Base-by-base conservation (phyloP, 2,113 vertebrate species). In the Pongo pygmaeus region DNA sequence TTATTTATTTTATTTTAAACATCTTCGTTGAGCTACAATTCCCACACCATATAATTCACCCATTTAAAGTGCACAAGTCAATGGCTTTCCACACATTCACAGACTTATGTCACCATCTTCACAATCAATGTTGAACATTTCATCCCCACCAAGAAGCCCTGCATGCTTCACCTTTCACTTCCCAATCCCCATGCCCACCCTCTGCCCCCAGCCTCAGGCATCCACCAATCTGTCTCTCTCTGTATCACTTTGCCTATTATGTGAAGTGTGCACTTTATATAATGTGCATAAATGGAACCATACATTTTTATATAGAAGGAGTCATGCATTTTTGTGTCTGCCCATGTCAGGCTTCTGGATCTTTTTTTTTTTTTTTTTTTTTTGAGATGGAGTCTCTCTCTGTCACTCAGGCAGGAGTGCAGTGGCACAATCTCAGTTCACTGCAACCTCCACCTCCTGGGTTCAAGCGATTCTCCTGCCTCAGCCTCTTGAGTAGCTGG, bases 11-110 rank as follows among this genome's bases (percentile, higher is more conserved):
- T 30, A 27, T 83, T 67, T 38, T 48, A 38, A 89, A 46, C 38
- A 48, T 48, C 38, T 43, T 32, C 48, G 11, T 35, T 38, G 13
- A 32, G 35, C 2, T 18, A 22, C 17, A 9, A 59, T 12, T 30
- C 40, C 61, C 0, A 3, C 3, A 0, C 8, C 35, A 13, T 16
- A 35, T 23, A 46, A 23, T 30, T 32, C 23, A 32, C 6, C 23
- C 55, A 30, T 6, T 30, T n/a, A 43, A 32, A 55, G 23, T 12
- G 5, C 4, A n/a, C 30, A 32, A 8, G 17, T 8, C 40, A 14
- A 2, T 0, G 2, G 48, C 23, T 17, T 30, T 52, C 1, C 2
- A 5, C 1, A 22, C 22, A 1, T 9, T 18, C 67, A 22, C n/a
- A 25, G 46, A 25, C 1, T 8, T 16, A 12, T 8, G 22, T 74